A percentile compares a stretch with the other conserved stretches of the same genome.
These are phyloP conservation scores for Alectoris magna DNA, from an alignment of 2,797 vertebrate genomes.

Conservation along the genomic window DNA sequence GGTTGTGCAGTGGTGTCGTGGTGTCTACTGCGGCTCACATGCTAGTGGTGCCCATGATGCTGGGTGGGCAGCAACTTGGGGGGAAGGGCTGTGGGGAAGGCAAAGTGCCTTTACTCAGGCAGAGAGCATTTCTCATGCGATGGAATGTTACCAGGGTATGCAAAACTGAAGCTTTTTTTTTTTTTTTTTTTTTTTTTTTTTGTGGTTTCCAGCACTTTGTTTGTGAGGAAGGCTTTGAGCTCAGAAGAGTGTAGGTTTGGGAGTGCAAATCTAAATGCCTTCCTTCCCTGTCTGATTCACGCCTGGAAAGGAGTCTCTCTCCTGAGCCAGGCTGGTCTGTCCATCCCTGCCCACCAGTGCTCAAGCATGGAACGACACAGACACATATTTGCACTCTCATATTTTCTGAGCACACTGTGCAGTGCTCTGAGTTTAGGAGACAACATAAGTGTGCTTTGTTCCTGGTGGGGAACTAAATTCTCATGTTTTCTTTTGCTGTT, in stretches of 20 bases:
- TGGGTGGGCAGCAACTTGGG: not conserved
- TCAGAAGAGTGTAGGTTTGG: not conserved
- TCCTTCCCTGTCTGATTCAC: not conserved
- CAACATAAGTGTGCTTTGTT: not conserved
- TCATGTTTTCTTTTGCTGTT: not conserved
- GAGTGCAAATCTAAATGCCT: not conserved
- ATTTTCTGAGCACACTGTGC: not conserved
- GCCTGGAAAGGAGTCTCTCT: not conserved
- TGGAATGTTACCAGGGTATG: not conserved
- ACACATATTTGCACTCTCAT: not conserved
- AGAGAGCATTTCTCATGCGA: not conserved
- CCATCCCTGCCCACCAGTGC: not conserved
- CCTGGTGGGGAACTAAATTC: not conserved
- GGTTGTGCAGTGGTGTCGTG: not conserved
- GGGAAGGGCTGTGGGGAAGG: not conserved
- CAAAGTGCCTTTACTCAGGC: not conserved
- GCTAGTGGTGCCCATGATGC: not conserved
- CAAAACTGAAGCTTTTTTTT: not conserved
- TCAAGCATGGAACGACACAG: not conserved
- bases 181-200: not conserved
- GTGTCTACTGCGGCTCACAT: not conserved
- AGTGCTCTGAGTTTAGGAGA: not conserved
- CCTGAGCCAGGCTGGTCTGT: not conserved
- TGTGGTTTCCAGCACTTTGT: not conserved
- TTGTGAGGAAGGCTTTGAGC: not conserved